Base-by-base conservation (phyloP, 2,888 invertebrate species). In the Coleophora deauratella region DNA sequence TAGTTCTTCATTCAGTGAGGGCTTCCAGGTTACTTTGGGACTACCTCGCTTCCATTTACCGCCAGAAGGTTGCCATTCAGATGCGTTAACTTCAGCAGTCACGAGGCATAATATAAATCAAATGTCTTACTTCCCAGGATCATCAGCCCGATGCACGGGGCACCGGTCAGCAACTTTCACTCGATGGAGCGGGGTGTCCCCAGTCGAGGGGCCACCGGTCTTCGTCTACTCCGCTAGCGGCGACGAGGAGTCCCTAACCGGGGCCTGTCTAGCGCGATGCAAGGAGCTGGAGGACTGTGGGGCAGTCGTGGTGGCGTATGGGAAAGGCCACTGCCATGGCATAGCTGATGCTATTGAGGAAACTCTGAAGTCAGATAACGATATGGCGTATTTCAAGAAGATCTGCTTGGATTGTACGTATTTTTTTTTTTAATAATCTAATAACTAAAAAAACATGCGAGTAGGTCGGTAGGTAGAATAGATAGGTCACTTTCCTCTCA, bases 361-460 rank as follows among this genome's bases (percentile, higher is more conserved):
- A 9, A 57, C 59, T 10, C 57, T 86, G 14, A 62, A 61, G 12
- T 67, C 84, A 3, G 89, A 91, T 54, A 86, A 87, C 35, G 87
- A 88, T 52, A 85, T 85, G 3, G 89, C 88, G 4, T 91, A 89
- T 75, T 93, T 90, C 59, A 88, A 88, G 51, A 90, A 90, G 72
- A 86, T 87, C 37, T 92, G 92, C 58, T 62, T 90, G 47, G 73
- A 82, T 69, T 84, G 89, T 89, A 67, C 63, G 72, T 66, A 53
- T 7, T 31, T 10, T 21, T 21, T n/a, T n/a, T n/a, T n/a, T n/a
- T n/a, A n/a, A n/a, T n/a, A n/a, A n/a, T n/a, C n/a, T n/a, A n/a
- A n/a, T n/a, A n/a, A n/a, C n/a, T n/a, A n/a, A n/a, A n/a, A n/a
- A n/a, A n/a, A n/a, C n/a, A n/a, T n/a, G n/a, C n/a, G n/a, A n/a